These are phyloP conservation scores for Phylloscopus collybita DNA, from an alignment of 2,797 vertebrate species.

Conservation along the genomic window DNA sequence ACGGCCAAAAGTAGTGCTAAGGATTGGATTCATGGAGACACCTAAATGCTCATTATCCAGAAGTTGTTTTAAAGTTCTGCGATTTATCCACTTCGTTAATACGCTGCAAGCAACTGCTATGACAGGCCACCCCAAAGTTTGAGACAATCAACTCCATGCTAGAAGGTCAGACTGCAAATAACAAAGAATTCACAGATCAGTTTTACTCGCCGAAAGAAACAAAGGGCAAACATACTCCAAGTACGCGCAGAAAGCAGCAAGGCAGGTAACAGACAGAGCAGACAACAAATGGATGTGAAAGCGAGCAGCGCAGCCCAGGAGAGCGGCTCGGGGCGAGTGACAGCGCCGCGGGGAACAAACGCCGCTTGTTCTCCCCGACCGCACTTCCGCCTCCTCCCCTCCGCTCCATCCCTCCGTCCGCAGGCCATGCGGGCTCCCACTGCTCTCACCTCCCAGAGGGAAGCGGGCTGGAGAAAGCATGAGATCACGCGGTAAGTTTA, in stretches of 20 bases:
- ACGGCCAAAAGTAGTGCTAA: neutral
- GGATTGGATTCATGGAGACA: neutral
- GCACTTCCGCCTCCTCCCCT: conserved; percentile 39
- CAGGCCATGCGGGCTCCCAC: neutral
- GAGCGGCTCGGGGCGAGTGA: neutral
- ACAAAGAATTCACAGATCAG: neutral
- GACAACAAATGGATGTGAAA: neutral
- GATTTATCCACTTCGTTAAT: neutral
- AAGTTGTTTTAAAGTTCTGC: neutral
- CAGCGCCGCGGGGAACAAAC: neutral
- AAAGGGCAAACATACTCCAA: neutral
- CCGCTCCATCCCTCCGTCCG: neutral
- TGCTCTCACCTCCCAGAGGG: neutral
- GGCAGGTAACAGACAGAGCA: neutral
- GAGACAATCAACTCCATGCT: neutral
- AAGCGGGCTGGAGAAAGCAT: neutral
- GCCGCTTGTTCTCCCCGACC: neutral
- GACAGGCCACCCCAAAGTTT: neutral
- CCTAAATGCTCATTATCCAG: neutral
- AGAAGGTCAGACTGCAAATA: neutral
- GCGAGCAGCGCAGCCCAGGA: neutral
- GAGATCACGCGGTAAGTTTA: neutral
- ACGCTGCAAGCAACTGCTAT: neutral
- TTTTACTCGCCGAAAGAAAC: neutral
- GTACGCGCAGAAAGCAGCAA: neutral